These are phyloP conservation scores for Elymnias hypermnestra DNA, from an alignment of 1,140 invertebrate species.

Conservation along the genomic window DNA sequence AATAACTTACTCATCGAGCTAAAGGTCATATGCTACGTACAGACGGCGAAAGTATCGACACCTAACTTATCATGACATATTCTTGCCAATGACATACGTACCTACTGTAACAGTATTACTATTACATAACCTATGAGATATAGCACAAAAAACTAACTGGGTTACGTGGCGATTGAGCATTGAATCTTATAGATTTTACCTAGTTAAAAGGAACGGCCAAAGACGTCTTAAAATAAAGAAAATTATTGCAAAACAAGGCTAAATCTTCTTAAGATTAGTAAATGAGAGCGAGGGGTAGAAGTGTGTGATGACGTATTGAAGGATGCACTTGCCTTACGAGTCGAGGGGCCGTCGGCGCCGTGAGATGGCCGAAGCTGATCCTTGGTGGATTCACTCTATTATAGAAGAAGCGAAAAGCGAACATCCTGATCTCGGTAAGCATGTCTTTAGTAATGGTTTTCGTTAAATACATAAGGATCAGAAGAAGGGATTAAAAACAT, in stretches of 20 bases:
- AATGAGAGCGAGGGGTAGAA: conserved; percentile 7
- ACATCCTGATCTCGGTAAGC: conserved; percentile 60
- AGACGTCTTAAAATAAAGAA: no score
- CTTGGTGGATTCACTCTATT: conserved; percentile 61
- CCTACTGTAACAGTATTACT: background rate
- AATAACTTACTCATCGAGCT: conserved; percentile 36
- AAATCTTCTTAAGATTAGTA: background rate
- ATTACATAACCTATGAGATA: background rate
- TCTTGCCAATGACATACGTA: background rate
- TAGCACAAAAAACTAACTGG: no score
- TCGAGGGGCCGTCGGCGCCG: conserved; percentile 64
- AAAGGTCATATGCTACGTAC: conserved; percentile 25
- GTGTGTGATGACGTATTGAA: conserved; percentile 40
- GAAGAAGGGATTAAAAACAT: no score
- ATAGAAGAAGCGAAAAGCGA: conserved; percentile 59
- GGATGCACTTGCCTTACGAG: conserved; percentile 70
- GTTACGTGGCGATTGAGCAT: no score
- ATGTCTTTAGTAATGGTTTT: no score
- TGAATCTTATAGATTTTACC: no score
- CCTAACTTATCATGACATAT: background rate
- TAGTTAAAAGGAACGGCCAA: no score
- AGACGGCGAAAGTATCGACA: conserved; percentile 16
- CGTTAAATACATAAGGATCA: no score
- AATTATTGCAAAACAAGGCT: no score
- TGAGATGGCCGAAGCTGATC: conserved; percentile 62